Evolutionary conservation across 2,797 vertebrate species (phyloP).

Genomic region (Caiman crocodilus): DNA sequence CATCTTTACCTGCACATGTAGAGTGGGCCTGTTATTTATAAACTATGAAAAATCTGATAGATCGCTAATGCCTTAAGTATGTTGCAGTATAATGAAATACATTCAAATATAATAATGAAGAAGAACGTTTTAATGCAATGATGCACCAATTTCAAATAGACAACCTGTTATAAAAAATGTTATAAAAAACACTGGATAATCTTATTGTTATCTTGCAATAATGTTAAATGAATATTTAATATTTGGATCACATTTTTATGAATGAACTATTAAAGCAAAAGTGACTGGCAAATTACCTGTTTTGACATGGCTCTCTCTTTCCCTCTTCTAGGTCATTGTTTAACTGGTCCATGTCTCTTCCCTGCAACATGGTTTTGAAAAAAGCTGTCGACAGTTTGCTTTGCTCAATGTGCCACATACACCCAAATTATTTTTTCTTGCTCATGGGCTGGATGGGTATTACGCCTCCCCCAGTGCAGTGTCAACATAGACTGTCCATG

Average conservation of each 20-base stretch:
- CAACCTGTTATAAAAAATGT: not conserved
- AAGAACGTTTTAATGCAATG: not conserved
- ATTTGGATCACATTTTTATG: not conserved
- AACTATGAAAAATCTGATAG: too few relatives aligned
- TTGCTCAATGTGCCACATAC: slow-evolving; percentile 98
- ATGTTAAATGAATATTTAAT: too few relatives aligned
- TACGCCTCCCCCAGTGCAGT: slow-evolving; percentile 86
- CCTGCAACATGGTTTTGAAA: slow-evolving; percentile 96
- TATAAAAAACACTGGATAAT: not conserved
- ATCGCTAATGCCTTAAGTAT: not conserved
- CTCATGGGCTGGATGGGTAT: slow-evolving; percentile 99
- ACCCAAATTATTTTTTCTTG: slow-evolving; percentile 97
- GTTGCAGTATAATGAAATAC: not conserved
- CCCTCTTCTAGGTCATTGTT: slow-evolving; percentile 88
- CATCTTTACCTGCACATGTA: too few relatives aligned
- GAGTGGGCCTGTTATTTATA: too few relatives aligned
- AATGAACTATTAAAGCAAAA: not conserved
- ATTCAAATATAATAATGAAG: not conserved
- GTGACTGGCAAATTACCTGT: not conserved
- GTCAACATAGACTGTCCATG: slow-evolving; percentile 93
- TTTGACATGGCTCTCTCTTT: slow-evolving; percentile 32
- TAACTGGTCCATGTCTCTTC: slow-evolving; percentile 98
- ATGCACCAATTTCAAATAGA: not conserved
- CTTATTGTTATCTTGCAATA: not conserved
- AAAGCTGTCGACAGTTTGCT: slow-evolving; percentile 98